A percentile compares a stretch with the other conserved stretches of the same genome.
Conservation (phyloP, 2,888 invertebrate species). For the Oscheius myriophilus region DNA sequence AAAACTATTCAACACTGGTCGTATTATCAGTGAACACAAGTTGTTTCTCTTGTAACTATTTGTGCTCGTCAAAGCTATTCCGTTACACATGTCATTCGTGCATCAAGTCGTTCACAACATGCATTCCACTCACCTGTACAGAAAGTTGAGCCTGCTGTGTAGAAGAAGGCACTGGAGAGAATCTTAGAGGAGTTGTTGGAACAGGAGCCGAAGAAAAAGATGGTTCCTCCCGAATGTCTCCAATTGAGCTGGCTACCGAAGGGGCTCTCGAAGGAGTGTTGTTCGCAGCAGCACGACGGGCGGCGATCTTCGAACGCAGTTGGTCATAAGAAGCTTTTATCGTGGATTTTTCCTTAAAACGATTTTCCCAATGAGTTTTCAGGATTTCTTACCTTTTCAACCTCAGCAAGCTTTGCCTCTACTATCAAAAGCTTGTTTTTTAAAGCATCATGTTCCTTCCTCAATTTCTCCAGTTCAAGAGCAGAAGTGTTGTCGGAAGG, state of each 20-base stretch:
- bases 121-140: no score
- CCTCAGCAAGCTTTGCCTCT: constrained; percentile 2
- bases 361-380: background rate
- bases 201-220: no score
- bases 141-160: no score
- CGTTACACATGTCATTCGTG: no score
- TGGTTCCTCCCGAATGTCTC: constrained; percentile 14
- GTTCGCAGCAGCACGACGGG: constrained; percentile 21
- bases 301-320: constrained; percentile 7
- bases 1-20: no score
- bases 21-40: no score
- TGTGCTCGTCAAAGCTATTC: no score
- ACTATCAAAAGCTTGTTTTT: background rate
- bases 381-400: constrained; percentile 15
- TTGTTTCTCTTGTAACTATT: no score
- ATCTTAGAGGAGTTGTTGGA: no score
- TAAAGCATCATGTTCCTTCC: constrained; percentile 1
- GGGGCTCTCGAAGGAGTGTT: constrained; percentile 6
- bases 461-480: background rate
- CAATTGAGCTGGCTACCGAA: constrained; percentile 15
- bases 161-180: no score
- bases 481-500: background rate
- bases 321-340: constrained; percentile 15
- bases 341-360: constrained; percentile 15
- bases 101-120: no score